Base-by-base conservation (phyloP, 2,888 invertebrate genomes). In the Stratiomys singularior region DNA sequence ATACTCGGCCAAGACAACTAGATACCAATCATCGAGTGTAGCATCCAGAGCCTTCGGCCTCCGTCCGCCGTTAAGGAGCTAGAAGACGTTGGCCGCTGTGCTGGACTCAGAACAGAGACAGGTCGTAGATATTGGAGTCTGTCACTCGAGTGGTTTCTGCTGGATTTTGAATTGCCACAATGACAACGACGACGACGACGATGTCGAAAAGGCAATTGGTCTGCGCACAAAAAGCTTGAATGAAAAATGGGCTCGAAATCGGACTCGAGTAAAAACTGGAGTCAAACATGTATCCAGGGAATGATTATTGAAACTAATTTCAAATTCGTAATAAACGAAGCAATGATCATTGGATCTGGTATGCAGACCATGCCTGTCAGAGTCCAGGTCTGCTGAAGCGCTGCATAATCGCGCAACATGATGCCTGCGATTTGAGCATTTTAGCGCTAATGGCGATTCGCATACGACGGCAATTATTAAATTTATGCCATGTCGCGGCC, bases 261-360 rank as follows among this genome's bases (percentile, higher is more conserved):
- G 30, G n/a, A 74, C 21, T 60, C 30, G 21, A 28, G 44, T 60
- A 74, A 74, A 74, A 74, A 74, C 74, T 74, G 74, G 74, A 74
- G 60, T 60, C 44, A 23, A 52, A 37, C 74, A 52, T 74, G 74
- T 60, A 74, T 74, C 60, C 23, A 30, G 74, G 25, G 74, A 74
- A 74, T 74, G 74, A 58, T 58, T 37, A 74, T 74, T 74, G 58
- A 44, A 74, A 74, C 74, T 74, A 74, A 74, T 74, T 74, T 74
- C 44, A 60, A 74, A 74, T 74, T 74, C 74, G 60, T 74, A 74
- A 74, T 74, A 72, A 72, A 72, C 21, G 71, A n/a, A 30, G 27
- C 37, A 60, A 69, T 69, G 46, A 18, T 47, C 69, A 69, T 37
- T 60, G 74, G 44, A 58, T 44, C 74, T 74, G 74, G 74, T 74